Evolutionary conservation across 2,113 vertebrate species (phyloP), one percentile per base, ranked within the genome.

Genomic region (Salvelinus namaycush): DNA sequence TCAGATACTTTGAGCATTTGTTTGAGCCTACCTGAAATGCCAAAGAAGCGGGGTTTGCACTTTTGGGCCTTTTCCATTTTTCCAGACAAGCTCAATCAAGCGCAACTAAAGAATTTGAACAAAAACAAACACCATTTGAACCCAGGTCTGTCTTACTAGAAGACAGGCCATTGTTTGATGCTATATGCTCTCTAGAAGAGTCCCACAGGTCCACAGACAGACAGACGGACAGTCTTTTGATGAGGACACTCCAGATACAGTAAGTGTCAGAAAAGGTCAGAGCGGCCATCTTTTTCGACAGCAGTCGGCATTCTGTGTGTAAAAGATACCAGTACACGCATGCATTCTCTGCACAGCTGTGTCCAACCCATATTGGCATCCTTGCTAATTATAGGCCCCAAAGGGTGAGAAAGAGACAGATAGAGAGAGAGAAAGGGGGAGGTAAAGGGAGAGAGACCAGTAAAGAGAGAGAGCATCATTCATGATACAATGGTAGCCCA

Each of bases 301-400:
- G 59, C 59, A 14, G 59, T 60, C 59, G 3, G n/a, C 59, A 16
- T 62, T 62, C 20, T 62, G 59, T 22, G n/a, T 24, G 59, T 62
- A 24, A 62, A 13, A 62, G 59, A 62, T 22, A 62, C 59, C 59
- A 16, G 59, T n/a, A 13, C 70, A 20, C 51, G 16, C 16, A n/a
- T n/a, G 18, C 27, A 31, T 22, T n/a, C 59, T n/a, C 65, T 34
- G 29, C 68, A 67, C 76, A 82, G 80, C 76, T 73, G 80, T 76
- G 77, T 69, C 75, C 51, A 68, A 64, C 68, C 70, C 64, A 27
- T 68, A 67, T 68, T 79, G 81, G 76, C 73, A 67, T 66, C 68
- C 72, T 73, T 73, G 75, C 81, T 82, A 76, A 76, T 82, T 78
- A 73, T 82, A 79, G 73, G 29, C 22, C 14, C 62, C 51, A 54